Evolutionary conservation across 1,140 invertebrate species (phyloP).

Genomic region (Anthonomus grandis): DNA sequence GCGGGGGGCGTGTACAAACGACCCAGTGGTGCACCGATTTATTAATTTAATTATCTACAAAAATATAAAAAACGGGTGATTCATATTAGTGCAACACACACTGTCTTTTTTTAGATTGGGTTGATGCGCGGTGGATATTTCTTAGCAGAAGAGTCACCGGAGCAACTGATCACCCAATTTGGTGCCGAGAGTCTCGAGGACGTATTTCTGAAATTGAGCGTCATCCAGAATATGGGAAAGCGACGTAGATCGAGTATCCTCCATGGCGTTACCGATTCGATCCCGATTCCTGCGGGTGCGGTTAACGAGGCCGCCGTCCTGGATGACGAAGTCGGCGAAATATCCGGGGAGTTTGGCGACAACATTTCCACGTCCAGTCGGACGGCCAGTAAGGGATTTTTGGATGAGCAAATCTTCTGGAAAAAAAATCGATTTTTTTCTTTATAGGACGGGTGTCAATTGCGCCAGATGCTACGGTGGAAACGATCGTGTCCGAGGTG

Average conservation of each 20-base stretch:
- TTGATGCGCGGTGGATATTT: conserved; percentile 89
- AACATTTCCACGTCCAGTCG: conserved; percentile 73
- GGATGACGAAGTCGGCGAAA: conserved; percentile 66
- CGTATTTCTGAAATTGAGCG: conserved; percentile 89
- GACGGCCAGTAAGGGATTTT: conserved; percentile 46
- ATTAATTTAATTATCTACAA: background rate
- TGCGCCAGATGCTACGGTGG: conserved; percentile 33
- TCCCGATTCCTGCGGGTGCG: conserved; percentile 54
- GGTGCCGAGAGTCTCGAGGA: conserved; percentile 80
- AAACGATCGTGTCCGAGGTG: conserved; percentile 49
- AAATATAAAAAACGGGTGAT: background rate
- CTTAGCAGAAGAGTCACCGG: conserved; percentile 86
- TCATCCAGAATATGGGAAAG: conserved; percentile 75
- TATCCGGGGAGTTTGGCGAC: conserved; percentile 82
- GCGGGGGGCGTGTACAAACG: too few relatives aligned
- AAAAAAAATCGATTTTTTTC: background rate
- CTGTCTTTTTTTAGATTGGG: conserved; percentile 67
- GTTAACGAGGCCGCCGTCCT: conserved; percentile 57
- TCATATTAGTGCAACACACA: too few relatives aligned
- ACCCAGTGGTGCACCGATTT: too few relatives aligned
- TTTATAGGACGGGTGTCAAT: conserved; percentile 37
- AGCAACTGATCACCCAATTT: conserved; percentile 73
- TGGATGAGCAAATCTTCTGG: conserved; percentile 2
- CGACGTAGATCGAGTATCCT: conserved; percentile 72
- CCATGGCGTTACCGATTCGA: conserved; percentile 65